phyloP scores from a whole-genome alignment of 2,888 invertebrate species.

The Drosophila ezoana region DNA sequence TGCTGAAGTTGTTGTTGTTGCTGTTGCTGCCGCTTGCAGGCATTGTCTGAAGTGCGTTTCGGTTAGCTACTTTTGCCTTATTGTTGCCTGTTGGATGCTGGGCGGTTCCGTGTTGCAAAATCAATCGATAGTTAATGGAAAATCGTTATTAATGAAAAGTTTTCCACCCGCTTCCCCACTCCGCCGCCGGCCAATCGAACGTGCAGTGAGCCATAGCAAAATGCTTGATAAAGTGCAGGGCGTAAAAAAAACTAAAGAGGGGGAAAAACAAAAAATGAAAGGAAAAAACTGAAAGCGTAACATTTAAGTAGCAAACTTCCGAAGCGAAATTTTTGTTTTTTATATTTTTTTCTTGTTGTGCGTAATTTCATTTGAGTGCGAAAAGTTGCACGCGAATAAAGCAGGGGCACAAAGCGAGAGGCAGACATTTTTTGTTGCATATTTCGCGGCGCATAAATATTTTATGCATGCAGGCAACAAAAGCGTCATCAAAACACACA shows the following conservation, averaged over 20 bases:
- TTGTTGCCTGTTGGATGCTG: constrained; percentile 64
- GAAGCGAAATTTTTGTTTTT: constrained; percentile 19
- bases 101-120: constrained; percentile 74
- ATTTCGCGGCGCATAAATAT: constrained; percentile 76
- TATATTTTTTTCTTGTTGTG: constrained; percentile 38
- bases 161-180: constrained; percentile 51
- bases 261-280: constrained; percentile 29
- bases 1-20: constrained; percentile 35
- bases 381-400: constrained; percentile 75
- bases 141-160: constrained; percentile 85
- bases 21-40: constrained; percentile 56
- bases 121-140: constrained; percentile 85
- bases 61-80: constrained; percentile 68
- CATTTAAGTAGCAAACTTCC: constrained; percentile 76
- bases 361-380: constrained; percentile 82
- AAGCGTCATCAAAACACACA: constrained; percentile 67
- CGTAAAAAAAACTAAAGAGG: constrained; percentile 52
- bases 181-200: constrained; percentile 67
- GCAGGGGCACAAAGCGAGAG: constrained; percentile 4
- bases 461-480: constrained; percentile 76
- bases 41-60: constrained; percentile 80
- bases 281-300: constrained; percentile 58
- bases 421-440: constrained; percentile 67
- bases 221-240: constrained; percentile 82
- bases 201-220: constrained; percentile 80